phyloP scores from a whole-genome alignment of 37 sponge, comb jelly and placozoan genomes.

The Halisarca cf. caerulea region DNA sequence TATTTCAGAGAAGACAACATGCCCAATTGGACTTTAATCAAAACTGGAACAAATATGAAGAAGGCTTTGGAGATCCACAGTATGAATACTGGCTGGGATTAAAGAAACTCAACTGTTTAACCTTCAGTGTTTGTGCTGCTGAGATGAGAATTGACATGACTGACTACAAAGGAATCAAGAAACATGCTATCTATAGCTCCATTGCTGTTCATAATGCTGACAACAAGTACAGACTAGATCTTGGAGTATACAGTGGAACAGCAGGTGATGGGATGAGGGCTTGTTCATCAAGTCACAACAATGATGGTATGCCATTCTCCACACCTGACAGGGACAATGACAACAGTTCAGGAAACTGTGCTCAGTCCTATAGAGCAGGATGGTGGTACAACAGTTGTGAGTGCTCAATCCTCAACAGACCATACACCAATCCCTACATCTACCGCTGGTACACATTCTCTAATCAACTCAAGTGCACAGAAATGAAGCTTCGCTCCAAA shows the following conservation, averaged over 20 bases:
- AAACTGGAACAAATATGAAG: not conserved
- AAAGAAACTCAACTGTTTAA: conserved; percentile 5
- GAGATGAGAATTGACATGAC: not conserved
- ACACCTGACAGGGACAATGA: conserved; percentile 28
- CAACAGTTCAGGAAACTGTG: too few species aligned
- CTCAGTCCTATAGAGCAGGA: too few species aligned
- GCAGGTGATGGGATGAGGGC: not conserved
- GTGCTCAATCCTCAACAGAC: too few species aligned
- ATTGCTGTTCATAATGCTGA: not conserved
- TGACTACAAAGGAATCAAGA: not conserved
- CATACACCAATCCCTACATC: too few species aligned
- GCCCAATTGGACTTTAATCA: not conserved
- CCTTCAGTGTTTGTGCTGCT: too few species aligned
- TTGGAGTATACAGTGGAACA: conserved; percentile 2
- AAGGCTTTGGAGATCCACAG: not conserved
- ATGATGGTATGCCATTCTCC: conserved; percentile 14
- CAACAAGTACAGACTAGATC: not conserved
- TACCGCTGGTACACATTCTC: too few species aligned
- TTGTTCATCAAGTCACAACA: not conserved
- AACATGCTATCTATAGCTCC: not conserved
- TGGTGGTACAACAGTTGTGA: too few species aligned
- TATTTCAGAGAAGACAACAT: not conserved
- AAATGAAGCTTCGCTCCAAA: not conserved
- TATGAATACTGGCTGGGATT: conserved; percentile 8
- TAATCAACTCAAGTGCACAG: too few species aligned